phyloP scores from a whole-genome alignment of 2,113 vertebrate genomes.

The Ceratotherium simum region DNA sequence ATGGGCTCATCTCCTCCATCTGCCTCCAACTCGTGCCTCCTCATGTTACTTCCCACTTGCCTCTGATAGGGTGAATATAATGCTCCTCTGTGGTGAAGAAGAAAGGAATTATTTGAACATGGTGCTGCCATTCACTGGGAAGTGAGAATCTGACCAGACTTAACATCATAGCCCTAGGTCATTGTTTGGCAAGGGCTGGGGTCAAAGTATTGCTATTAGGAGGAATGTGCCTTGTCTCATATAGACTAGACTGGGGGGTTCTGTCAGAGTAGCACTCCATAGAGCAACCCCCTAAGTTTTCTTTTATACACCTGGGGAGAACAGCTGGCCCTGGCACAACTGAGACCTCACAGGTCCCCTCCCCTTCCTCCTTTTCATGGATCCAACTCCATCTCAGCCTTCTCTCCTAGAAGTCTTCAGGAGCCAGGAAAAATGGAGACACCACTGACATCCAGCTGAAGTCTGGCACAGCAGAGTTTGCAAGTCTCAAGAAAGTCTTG shows the following conservation, averaged over 20 bases:
- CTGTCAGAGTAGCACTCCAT: too few species aligned
- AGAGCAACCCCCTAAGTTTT: background rate
- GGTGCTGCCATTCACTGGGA: background rate
- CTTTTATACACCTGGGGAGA: background rate
- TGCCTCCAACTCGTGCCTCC: background rate
- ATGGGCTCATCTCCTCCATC: background rate
- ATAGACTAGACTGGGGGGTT: accelerated
- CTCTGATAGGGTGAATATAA: background rate
- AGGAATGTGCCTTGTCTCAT: background rate
- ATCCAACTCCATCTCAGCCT: background rate
- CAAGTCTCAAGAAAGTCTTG: background rate
- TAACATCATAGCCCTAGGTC: background rate
- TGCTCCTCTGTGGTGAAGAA: background rate
- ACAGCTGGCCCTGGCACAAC: too few species aligned
- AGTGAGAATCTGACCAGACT: background rate
- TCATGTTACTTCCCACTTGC: background rate
- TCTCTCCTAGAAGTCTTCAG: background rate
- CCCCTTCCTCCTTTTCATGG: background rate
- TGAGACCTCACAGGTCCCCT: background rate
- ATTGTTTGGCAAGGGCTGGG: background rate
- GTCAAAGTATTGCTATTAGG: background rate
- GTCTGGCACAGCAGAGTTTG: background rate
- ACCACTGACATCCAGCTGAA: too few species aligned
- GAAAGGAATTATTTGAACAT: background rate
- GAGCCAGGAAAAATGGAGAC: background rate